These are phyloP conservation scores for Antitype chi DNA, from an alignment of 2,888 invertebrate genomes.

Conservation along the genomic window DNA sequence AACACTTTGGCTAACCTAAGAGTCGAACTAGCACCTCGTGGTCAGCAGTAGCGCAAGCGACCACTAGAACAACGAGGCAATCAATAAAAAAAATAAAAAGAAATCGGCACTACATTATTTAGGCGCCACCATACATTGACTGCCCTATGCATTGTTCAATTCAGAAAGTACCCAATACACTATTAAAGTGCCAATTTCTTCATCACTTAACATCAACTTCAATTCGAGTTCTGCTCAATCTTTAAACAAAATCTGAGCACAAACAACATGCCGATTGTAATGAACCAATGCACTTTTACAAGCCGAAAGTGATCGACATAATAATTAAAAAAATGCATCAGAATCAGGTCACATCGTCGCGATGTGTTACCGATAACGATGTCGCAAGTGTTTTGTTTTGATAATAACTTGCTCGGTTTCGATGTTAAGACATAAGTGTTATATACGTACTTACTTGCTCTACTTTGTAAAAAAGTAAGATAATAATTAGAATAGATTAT, in stretches of 20 bases:
- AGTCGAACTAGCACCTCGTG: no score
- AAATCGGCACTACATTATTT: not conserved
- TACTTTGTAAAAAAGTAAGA: not conserved
- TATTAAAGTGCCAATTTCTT: not conserved
- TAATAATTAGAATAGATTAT: not conserved
- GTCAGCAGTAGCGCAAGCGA: no score
- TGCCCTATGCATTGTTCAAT: not conserved
- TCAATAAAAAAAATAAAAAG: not conserved
- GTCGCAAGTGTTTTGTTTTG: slow-evolving; percentile 23
- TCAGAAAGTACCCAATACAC: not conserved
- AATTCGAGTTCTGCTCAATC: slow-evolving; percentile 1
- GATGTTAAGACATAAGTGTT: slow-evolving; percentile 9
- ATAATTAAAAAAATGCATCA: slow-evolving; percentile 41
- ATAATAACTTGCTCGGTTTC: slow-evolving; percentile 22
- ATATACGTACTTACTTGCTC: slow-evolving; percentile 12
- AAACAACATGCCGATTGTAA: not conserved
- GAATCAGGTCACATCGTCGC: slow-evolving; percentile 30
- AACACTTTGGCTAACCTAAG: no score
- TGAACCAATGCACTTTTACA: slow-evolving; percentile 7
- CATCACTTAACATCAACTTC: not conserved
- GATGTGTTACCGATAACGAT: slow-evolving; percentile 35
- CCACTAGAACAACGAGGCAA: no score
- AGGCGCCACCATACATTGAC: not conserved
- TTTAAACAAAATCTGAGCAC: slow-evolving; percentile 8
- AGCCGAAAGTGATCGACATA: slow-evolving; percentile 29